A percentile compares a stretch with the other conserved stretches of the same genome.
Evolutionary conservation across 2,888 invertebrate species (phyloP).

Genomic region (Luperina nickerlii): DNA sequence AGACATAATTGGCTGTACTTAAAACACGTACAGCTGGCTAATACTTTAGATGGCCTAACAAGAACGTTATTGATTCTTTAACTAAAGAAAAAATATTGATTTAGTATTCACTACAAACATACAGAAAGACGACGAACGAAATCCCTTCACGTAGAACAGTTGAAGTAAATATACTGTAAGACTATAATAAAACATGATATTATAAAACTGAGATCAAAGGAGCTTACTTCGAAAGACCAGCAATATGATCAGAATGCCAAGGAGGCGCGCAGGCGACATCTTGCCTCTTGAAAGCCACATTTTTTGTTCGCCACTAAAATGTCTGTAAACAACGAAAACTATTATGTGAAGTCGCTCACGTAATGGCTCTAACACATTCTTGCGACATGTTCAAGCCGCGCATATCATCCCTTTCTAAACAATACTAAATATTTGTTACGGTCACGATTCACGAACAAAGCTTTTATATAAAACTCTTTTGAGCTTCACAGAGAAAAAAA

Average conservation of each 20-base stretch:
- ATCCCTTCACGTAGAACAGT: constrained; percentile 49
- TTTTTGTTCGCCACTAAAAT: constrained; percentile 48
- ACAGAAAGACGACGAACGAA: constrained; percentile 26
- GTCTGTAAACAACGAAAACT: constrained; percentile 55
- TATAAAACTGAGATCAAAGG: constrained; percentile 49
- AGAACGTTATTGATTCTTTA: constrained; percentile 10
- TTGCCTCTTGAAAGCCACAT: constrained; percentile 36
- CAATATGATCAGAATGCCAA: constrained; percentile 35
- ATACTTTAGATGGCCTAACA: constrained; percentile 1
- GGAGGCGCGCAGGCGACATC: constrained; percentile 34
- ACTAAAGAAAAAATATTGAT: neutral
- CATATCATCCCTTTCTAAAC: constrained; percentile 18
- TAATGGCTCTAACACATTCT: constrained; percentile 31
- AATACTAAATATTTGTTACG: constrained; percentile 10
- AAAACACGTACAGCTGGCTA: constrained; percentile 13
- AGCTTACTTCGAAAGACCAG: constrained; percentile 35
- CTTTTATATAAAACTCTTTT: constrained; percentile 8
- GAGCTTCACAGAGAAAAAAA: constrained; percentile 17
- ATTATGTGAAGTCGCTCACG: constrained; percentile 34
- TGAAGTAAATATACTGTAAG: constrained; percentile 48
- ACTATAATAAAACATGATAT: constrained; percentile 59
- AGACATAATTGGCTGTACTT: constrained; percentile 8
- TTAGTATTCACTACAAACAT: constrained; percentile 53
- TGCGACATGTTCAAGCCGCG: constrained; percentile 7
- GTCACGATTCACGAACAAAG: constrained; percentile 8